These are phyloP conservation scores for Apogon talboti DNA, from an alignment of 2,797 vertebrate species.

Conservation along the genomic window DNA sequence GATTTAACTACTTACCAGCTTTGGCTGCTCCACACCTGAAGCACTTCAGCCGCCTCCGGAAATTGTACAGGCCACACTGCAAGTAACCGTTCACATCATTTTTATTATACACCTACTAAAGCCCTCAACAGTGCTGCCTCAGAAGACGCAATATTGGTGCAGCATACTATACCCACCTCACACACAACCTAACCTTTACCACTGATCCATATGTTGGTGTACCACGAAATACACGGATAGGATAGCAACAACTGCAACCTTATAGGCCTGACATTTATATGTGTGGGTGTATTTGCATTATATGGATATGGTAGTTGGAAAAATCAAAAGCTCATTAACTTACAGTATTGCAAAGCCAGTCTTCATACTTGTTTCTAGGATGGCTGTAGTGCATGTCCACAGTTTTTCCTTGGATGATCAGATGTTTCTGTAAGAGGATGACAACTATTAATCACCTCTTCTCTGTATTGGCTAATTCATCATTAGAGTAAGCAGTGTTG, in stretches of 20 bases:
- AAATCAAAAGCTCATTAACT: slow-evolving; percentile 54
- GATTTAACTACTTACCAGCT: slow-evolving; percentile 89
- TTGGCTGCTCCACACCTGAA: slow-evolving; percentile 99
- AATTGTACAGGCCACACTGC: slow-evolving; percentile 99
- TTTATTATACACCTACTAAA: slow-evolving; percentile 84
- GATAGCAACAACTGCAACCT: slow-evolving; percentile 36
- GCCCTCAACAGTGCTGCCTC: slow-evolving; percentile 75
- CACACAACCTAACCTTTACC: slow-evolving; percentile 67
- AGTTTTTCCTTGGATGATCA: slow-evolving; percentile 95
- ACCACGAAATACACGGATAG: slow-evolving; percentile 37
- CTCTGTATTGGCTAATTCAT: slow-evolving; percentile 69
- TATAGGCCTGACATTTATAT: slow-evolving; percentile 30
- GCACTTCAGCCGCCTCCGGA: slow-evolving; percentile 99
- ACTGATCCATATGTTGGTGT: slow-evolving; percentile 31
- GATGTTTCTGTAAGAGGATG: slow-evolving; percentile 95
- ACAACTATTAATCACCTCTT: slow-evolving; percentile 82
- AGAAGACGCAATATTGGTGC: slow-evolving; percentile 68
- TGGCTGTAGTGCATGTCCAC: slow-evolving; percentile 99
- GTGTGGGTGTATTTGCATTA: slow-evolving; percentile 26
- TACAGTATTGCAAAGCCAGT: slow-evolving; percentile 99
- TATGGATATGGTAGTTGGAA: slow-evolving; percentile 23
- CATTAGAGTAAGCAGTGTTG: slow-evolving; percentile 95
- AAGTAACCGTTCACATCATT: slow-evolving; percentile 87
- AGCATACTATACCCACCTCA: slow-evolving; percentile 70
- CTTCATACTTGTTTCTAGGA: slow-evolving; percentile 97